These are phyloP conservation scores for Drosophila vallismaia DNA, from an alignment of 2,888 invertebrate species.

Conservation along the genomic window DNA sequence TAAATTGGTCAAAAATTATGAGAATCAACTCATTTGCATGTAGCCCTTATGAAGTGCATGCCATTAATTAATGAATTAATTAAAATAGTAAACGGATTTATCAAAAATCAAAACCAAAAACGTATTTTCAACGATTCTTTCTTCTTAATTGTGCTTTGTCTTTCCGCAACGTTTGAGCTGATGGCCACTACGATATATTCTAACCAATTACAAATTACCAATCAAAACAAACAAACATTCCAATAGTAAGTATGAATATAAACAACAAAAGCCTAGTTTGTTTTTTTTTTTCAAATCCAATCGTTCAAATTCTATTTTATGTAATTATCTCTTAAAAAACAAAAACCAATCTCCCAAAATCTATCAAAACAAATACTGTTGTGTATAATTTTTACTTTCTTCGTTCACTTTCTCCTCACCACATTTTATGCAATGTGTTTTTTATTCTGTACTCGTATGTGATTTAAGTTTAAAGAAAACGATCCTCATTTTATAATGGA, in stretches of 20 bases:
- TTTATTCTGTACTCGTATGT: constrained; percentile 27
- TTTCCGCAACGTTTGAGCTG: constrained; percentile 85
- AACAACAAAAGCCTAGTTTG: constrained; percentile 42
- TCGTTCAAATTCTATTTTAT: constrained; percentile 25
- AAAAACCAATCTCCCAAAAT: constrained; percentile 34
- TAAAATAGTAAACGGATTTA: neutral
- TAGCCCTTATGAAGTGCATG: constrained; percentile 19
- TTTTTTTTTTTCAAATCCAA: constrained; percentile 18
- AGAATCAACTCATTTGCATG: constrained; percentile 25
- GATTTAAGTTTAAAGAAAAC: constrained; percentile 4
- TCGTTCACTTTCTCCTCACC: constrained; percentile 8
- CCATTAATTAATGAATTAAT: constrained; percentile 11
- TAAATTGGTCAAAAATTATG: constrained; percentile 34
- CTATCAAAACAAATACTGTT: constrained; percentile 44
- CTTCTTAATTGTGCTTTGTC: constrained; percentile 85
- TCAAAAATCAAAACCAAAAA: constrained; percentile 33
- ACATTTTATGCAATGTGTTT: constrained; percentile 9
- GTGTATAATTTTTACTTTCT: constrained; percentile 53
- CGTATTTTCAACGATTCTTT: constrained; percentile 64
- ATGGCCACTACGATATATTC: constrained; percentile 83
- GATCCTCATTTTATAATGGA: constrained; percentile 6
- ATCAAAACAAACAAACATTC: constrained; percentile 79
- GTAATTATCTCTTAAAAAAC: constrained; percentile 33
- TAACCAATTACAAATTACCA: constrained; percentile 81
- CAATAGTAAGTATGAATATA: constrained; percentile 82